phyloP scores from a whole-genome alignment of 2,888 invertebrate genomes.

The Zaprionus lineosus region DNA sequence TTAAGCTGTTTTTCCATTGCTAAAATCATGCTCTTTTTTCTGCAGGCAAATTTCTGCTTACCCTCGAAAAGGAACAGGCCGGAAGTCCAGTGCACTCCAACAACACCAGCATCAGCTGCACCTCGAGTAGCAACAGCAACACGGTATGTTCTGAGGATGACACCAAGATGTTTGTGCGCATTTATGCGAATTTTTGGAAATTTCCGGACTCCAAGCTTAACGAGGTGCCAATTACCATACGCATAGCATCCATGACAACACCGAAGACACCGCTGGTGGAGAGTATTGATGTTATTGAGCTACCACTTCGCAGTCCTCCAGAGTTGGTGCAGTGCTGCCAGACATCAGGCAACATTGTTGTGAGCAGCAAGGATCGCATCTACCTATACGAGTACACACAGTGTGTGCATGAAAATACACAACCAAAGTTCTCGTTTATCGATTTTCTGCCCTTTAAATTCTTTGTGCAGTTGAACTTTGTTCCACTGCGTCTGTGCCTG shows the following conservation, averaged over 20 bases:
- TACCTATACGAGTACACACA: constrained; percentile 86
- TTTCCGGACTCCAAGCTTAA: constrained; percentile 79
- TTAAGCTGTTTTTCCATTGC: background rate
- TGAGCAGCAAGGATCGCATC: constrained; percentile 81
- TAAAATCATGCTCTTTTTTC: background rate
- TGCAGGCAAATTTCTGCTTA: constrained; percentile 79
- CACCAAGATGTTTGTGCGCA: constrained; percentile 84
- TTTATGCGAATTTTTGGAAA: constrained; percentile 88
- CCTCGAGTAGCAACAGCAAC: constrained; percentile 80
- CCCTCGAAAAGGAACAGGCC: constrained; percentile 80
- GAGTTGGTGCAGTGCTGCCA: constrained; percentile 86
- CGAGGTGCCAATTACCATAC: constrained; percentile 84
- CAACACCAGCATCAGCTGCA: constrained; percentile 78
- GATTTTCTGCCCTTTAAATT: constrained; percentile 88
- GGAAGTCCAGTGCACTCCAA: constrained; percentile 79
- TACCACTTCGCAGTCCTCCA: constrained; percentile 86
- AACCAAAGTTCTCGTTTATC: constrained; percentile 85
- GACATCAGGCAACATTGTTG: constrained; percentile 80
- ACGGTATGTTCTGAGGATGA: constrained; percentile 81
- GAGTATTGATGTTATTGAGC: constrained; percentile 89
- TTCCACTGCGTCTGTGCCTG: constrained; percentile 85
- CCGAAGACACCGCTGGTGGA: constrained; percentile 87
- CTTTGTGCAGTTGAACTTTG: constrained; percentile 86
- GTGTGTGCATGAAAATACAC: constrained; percentile 87
- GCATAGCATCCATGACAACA: constrained; percentile 90